A percentile compares a stretch with the other conserved stretches of the same genome.
Conservation (phyloP, 53 echinoderm and acorn worm species). For the Mesocentrotus franciscanus region DNA sequence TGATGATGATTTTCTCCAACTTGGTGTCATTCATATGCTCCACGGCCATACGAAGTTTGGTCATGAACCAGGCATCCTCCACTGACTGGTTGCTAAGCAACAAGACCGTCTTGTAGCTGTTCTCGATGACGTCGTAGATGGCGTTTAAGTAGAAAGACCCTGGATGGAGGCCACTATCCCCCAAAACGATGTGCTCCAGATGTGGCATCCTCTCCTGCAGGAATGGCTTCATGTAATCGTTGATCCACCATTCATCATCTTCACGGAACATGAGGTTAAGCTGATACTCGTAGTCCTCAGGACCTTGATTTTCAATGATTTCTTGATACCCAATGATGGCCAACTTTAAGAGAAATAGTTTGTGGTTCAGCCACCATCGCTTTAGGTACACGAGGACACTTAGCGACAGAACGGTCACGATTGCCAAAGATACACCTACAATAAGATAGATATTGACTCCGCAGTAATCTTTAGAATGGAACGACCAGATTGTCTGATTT, state of each 20-base stretch:
- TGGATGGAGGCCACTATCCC: background rate
- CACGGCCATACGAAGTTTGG: slow-evolving; percentile 33
- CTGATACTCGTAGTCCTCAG: slow-evolving; percentile 30
- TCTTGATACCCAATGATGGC: slow-evolving; percentile 15
- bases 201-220: slow-evolving; percentile 14
- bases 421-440: background rate
- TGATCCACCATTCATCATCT: background rate
- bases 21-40: slow-evolving; percentile 50
- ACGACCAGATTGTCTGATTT: background rate
- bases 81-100: slow-evolving; percentile 46
- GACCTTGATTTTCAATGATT: background rate
- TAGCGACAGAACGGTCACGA: background rate
- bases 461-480: slow-evolving; percentile 2
- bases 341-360: slow-evolving; percentile 25
- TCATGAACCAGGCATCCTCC: slow-evolving; percentile 25
- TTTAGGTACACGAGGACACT: background rate
- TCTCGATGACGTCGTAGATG: slow-evolving; percentile 24
- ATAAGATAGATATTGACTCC: background rate
- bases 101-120: slow-evolving; percentile 42
- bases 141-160: slow-evolving; percentile 11
- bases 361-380: slow-evolving; percentile 32
- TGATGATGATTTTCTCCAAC: slow-evolving; percentile 21
- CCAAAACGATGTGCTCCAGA: background rate
- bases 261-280: slow-evolving; percentile 53
- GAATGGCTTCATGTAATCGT: slow-evolving; percentile 7